These are phyloP conservation scores for Tiaroga cobitis DNA, from an alignment of 2,797 vertebrate species.

Conservation along the genomic window DNA sequence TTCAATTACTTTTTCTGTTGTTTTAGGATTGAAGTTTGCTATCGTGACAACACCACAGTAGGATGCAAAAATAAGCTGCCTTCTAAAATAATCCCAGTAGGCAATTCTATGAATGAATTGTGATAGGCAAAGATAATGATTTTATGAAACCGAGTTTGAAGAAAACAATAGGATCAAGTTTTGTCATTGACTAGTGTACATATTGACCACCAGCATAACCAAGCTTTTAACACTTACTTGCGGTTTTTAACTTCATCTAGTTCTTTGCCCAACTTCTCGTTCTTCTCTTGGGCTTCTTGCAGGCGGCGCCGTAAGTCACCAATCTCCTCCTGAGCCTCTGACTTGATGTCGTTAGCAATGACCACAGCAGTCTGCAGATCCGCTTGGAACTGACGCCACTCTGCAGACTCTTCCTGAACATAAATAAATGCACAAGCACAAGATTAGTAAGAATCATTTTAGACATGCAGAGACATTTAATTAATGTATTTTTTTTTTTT, in stretches of 20 bases:
- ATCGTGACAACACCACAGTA: not conserved
- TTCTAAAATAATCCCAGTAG: not conserved
- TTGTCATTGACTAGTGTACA: not conserved
- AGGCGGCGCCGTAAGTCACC: conserved; percentile 83
- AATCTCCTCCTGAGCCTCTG: conserved; percentile 88
- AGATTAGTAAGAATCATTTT: not conserved
- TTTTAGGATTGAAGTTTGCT: not conserved
- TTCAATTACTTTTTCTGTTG: not conserved
- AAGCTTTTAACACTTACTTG: conserved; percentile 75
- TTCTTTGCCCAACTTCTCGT: conserved; percentile 85
- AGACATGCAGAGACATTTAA: not conserved
- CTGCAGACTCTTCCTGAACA: conserved; percentile 84
- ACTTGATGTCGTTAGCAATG: conserved; percentile 88
- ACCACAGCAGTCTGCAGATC: conserved; percentile 89
- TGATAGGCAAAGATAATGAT: not conserved
- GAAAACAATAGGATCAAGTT: not conserved
- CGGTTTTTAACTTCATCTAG: conserved; percentile 85
- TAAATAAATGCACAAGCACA: conserved; percentile 45
- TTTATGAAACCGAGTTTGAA: not conserved
- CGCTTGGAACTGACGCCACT: conserved; percentile 89
- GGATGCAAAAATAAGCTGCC: not conserved
- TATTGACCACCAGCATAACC: not conserved
- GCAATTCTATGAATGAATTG: not conserved
- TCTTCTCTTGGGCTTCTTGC: conserved; percentile 84
- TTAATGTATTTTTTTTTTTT: not conserved